phyloP scores from a whole-genome alignment of 2,888 invertebrate genomes.

The Caenorhabditis panamensis region DNA sequence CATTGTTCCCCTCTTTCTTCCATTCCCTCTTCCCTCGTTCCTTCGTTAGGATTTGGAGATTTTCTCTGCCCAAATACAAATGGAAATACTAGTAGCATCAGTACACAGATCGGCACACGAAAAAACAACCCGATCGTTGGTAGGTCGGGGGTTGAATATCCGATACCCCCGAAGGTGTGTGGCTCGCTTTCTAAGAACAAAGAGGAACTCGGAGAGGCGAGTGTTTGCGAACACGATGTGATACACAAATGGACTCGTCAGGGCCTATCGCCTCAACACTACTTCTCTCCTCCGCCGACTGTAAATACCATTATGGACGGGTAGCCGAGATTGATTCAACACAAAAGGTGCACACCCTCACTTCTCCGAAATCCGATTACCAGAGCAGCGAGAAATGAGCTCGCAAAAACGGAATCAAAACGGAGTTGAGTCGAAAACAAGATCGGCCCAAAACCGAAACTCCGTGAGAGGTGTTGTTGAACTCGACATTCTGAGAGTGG shows the following conservation, averaged over 20 bases:
- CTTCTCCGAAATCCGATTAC: conserved; percentile 52
- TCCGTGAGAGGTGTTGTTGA: not conserved
- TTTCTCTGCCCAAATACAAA: conserved; percentile 12
- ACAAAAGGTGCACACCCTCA: conserved; percentile 50
- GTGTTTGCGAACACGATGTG: conserved; percentile 64
- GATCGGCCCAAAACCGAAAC: no score
- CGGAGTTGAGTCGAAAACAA: no score
- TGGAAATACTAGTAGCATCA: conserved; percentile 18
- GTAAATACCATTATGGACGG: conserved; percentile 57
- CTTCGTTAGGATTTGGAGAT: conserved; percentile 20
- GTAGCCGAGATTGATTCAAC: conserved; percentile 48
- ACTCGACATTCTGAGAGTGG: not conserved
- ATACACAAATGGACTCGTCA: conserved; percentile 58
- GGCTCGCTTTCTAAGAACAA: conserved; percentile 61
- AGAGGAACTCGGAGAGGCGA: conserved; percentile 45
- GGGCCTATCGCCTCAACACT: conserved; percentile 16
- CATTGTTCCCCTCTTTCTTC: conserved; percentile 40
- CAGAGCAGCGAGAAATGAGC: conserved; percentile 21
- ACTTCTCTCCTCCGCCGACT: conserved; percentile 51
- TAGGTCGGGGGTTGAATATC: conserved; percentile 40
- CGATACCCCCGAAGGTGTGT: conserved; percentile 57
- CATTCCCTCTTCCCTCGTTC: conserved; percentile 1
- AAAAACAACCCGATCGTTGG: conserved; percentile 26
- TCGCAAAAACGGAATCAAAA: conserved; percentile 26
- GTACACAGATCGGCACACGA: conserved; percentile 7